These are phyloP conservation scores for Laterallus jamaicensis DNA, from an alignment of 2,113 vertebrate genomes.

Conservation along the genomic window DNA sequence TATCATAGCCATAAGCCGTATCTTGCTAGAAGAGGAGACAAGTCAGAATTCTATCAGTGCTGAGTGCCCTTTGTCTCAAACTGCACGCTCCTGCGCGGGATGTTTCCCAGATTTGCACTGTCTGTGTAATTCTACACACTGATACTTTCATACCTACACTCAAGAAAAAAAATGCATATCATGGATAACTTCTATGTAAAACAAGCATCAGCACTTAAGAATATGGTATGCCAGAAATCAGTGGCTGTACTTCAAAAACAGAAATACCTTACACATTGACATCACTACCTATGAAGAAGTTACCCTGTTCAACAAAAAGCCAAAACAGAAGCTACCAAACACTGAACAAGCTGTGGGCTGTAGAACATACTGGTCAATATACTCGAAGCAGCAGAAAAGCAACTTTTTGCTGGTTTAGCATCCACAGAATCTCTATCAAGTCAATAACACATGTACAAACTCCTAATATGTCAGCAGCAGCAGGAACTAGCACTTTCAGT, in stretches of 20 bases:
- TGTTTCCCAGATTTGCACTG: background rate
- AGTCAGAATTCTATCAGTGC: background rate
- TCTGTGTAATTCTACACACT: background rate
- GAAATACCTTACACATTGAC: background rate
- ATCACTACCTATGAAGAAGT: background rate
- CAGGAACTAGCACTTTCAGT: background rate
- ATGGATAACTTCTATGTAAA: background rate
- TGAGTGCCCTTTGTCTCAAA: background rate
- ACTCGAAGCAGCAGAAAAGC: background rate
- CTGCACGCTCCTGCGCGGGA: background rate
- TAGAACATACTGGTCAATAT: background rate
- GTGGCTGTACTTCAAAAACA: background rate
- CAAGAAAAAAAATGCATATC: rapidly evolving
- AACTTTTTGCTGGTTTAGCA: background rate
- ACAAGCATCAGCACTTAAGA: background rate
- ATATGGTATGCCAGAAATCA: background rate
- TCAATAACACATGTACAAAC: background rate
- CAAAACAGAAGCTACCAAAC: background rate
- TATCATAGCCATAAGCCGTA: background rate
- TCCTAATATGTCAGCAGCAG: background rate
- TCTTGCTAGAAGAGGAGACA: background rate
- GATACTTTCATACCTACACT: background rate
- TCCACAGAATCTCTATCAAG: background rate
- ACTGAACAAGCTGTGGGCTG: background rate
- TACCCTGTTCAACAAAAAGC: background rate